Percentiles rank a stretch among this genome's conserved stretches.
These are phyloP conservation scores for Engystomops pustulosus DNA, from an alignment of 2,113 vertebrate species.

Conservation along the genomic window DNA sequence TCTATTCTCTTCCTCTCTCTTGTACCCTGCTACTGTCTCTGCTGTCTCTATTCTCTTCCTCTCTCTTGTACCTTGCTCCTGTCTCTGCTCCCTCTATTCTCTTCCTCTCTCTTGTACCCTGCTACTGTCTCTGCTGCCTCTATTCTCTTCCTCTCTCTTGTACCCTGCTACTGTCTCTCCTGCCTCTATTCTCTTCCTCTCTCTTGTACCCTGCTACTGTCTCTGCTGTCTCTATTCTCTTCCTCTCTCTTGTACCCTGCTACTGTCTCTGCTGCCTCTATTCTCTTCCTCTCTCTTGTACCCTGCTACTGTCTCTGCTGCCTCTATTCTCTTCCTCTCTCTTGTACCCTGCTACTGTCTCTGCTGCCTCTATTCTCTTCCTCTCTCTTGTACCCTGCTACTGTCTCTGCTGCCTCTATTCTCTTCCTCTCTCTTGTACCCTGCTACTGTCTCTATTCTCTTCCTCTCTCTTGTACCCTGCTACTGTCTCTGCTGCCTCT, in stretches of 20 bases:
- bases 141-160: not conserved
- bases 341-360: conserved; percentile 6
- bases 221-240: conserved; percentile 59
- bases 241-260: no score
- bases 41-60: not conserved
- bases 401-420: not conserved
- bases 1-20: not conserved
- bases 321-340: conserved; percentile 20
- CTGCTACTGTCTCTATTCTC: not conserved
- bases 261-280: not conserved
- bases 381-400: no score
- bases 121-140: no score
- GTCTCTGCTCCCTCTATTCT: not conserved
- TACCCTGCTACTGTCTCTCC: no score
- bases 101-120: not conserved
- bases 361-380: not conserved
- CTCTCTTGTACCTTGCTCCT: not conserved
- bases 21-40: not conserved
- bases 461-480: no score
- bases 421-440: no score
- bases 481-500: not conserved
- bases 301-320: no score
- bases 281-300: not conserved
- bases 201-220: no score
- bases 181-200: no score